phyloP scores from a whole-genome alignment of 2,797 vertebrate genomes.

The Anguilla pacifica region DNA sequence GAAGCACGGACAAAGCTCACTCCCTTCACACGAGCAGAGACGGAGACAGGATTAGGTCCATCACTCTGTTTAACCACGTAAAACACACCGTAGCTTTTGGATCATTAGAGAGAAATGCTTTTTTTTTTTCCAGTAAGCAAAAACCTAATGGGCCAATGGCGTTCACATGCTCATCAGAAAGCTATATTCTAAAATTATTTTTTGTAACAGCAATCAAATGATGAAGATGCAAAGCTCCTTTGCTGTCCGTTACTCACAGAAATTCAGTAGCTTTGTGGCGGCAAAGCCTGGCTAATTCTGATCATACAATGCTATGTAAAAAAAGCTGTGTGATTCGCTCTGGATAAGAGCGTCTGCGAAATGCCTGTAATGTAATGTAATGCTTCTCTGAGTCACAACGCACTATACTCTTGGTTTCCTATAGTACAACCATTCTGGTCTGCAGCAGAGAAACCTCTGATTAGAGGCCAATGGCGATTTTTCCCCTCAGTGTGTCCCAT shows the following conservation, averaged over 20 bases:
- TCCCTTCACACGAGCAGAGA: conserved; percentile 29
- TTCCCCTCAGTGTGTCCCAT: not conserved
- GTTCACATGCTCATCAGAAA: conserved; percentile 3
- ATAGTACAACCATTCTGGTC: conserved; percentile 29
- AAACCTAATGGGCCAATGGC: not conserved
- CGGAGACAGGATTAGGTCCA: conserved; percentile 36
- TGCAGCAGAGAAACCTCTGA: not conserved
- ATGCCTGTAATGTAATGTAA: no score
- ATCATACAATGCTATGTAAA: no score
- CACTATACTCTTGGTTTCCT: conserved; percentile 28
- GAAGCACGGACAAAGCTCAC: not conserved
- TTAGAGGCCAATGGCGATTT: not conserved
- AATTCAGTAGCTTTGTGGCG: conserved; percentile 31
- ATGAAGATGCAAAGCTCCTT: conserved; percentile 29
- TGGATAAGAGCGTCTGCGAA: no score
- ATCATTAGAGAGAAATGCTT: conserved; percentile 10
- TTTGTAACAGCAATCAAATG: conserved; percentile 14
- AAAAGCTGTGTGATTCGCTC: no score
- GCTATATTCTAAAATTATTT: not conserved
- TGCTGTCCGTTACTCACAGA: conserved; percentile 40
- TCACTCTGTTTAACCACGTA: conserved; percentile 36
- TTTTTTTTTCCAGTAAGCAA: not conserved
- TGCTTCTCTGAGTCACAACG: conserved; percentile 15
- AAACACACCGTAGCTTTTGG: conserved; percentile 35
- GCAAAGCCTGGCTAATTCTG: not conserved